Evolutionary conservation across 2,113 vertebrate genomes (phyloP).

Genomic region (Addax nasomaculatus): DNA sequence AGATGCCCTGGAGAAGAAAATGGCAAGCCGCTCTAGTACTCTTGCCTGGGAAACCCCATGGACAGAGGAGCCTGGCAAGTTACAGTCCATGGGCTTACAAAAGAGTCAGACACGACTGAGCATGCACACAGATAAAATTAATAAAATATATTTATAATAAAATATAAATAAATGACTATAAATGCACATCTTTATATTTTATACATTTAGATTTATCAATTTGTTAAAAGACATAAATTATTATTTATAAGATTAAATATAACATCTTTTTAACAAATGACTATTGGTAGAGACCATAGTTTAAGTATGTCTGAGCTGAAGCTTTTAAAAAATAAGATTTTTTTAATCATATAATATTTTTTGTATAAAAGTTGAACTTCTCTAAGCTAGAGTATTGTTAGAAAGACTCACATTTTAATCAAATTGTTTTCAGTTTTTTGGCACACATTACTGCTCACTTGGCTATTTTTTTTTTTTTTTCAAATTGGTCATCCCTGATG

Average conservation of each 20-base stretch:
- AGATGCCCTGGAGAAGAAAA: background rate
- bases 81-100: background rate
- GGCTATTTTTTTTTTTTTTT: background rate
- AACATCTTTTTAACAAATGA: background rate
- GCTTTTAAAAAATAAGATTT: background rate
- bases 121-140: background rate
- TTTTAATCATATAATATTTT: background rate
- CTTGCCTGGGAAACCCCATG: background rate
- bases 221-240: background rate
- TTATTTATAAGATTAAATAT: background rate
- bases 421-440: background rate
- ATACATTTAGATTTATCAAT: background rate
- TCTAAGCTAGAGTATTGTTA: background rate
- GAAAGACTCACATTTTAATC: background rate
- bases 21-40: fast-evolving
- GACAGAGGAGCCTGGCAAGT: background rate
- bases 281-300: background rate
- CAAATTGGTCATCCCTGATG: background rate
- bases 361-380: background rate
- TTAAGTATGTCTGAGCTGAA: background rate
- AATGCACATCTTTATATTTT: background rate
- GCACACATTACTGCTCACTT: background rate
- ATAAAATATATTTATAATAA: background rate
- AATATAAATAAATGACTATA: background rate
- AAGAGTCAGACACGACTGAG: background rate